A percentile compares a stretch with the other conserved stretches of the same genome.
phyloP scores from a whole-genome alignment of 2,113 vertebrate species.

The Opisthocomus hoazin region DNA sequence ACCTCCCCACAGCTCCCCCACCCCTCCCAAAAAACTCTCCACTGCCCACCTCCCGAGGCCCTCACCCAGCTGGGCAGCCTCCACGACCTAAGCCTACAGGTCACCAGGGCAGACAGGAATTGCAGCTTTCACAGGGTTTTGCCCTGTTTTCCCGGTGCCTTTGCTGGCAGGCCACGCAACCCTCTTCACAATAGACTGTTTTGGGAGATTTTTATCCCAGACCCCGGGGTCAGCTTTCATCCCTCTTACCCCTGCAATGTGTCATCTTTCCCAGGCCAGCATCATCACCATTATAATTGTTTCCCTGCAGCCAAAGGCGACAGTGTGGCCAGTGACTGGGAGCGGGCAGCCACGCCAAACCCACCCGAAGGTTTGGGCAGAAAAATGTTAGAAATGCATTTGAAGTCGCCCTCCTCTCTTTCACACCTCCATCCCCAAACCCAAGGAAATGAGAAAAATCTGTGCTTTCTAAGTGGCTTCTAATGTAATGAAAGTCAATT shows the following conservation, averaged over 20 bases:
- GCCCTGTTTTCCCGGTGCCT: not conserved
- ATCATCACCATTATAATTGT: not conserved
- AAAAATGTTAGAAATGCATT: not conserved
- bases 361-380: not conserved
- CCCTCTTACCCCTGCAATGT: not conserved
- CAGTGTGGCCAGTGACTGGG: rapidly evolving
- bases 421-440: not conserved
- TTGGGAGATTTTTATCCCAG: not conserved
- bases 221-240: not conserved
- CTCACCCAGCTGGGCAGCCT: rapidly evolving
- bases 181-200: not conserved
- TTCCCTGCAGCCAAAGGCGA: not conserved
- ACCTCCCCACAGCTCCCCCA: rapidly evolving
- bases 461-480: not conserved
- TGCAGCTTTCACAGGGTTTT: not conserved
- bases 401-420: not conserved
- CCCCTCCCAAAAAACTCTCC: rapidly evolving
- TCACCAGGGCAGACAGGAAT: not conserved
- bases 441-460: not conserved
- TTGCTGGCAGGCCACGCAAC: not conserved
- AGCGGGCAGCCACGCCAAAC: not conserved
- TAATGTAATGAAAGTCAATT: constrained; percentile 50
- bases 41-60: not conserved
- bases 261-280: not conserved
- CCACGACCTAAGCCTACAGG: not conserved